These are phyloP conservation scores for Hoplostethus atlanticus DNA, from an alignment of 2,797 vertebrate genomes.

Conservation along the genomic window DNA sequence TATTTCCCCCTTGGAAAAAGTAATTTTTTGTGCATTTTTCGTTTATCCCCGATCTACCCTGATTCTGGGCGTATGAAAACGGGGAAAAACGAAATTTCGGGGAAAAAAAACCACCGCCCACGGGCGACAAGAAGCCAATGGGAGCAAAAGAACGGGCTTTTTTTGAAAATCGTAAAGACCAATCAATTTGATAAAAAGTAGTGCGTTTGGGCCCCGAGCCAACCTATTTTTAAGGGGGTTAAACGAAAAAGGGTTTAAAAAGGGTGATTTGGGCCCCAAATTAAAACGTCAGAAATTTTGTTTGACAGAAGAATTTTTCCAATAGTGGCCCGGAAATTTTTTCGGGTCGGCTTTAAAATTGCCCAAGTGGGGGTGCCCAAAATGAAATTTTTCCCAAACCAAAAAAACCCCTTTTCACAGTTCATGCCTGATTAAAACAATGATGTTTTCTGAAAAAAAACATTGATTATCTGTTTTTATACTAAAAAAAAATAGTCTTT, in stretches of 20 bases:
- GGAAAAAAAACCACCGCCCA: constrained; percentile 42
- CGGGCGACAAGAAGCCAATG: constrained; percentile 50
- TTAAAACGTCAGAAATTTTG: constrained; percentile 19
- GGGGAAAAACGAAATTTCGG: constrained; percentile 73
- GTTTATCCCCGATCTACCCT: constrained; percentile 5
- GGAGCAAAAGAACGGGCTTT: fast-evolving
- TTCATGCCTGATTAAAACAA: not conserved
- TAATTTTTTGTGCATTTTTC: not conserved
- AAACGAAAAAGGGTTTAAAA: constrained; percentile 8
- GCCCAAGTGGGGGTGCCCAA: not conserved
- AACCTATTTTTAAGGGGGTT: not conserved
- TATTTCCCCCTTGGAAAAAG: not conserved
- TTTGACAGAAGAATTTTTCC: constrained; percentile 16
- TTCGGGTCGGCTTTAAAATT: not conserved
- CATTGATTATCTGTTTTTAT: not conserved
- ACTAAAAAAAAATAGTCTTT: too few relatives aligned
- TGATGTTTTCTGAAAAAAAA: constrained; percentile 7
- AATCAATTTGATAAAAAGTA: not conserved
- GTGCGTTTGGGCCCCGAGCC: not conserved
- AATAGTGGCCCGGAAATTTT: constrained; percentile 8
- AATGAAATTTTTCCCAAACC: not conserved
- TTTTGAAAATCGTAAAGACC: not conserved
- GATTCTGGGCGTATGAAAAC: constrained; percentile 64
- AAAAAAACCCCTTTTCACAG: not conserved
- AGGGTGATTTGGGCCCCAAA: constrained; percentile 58